phyloP scores from a whole-genome alignment of 2,888 invertebrate species.

The Synergus laeviventris region DNA sequence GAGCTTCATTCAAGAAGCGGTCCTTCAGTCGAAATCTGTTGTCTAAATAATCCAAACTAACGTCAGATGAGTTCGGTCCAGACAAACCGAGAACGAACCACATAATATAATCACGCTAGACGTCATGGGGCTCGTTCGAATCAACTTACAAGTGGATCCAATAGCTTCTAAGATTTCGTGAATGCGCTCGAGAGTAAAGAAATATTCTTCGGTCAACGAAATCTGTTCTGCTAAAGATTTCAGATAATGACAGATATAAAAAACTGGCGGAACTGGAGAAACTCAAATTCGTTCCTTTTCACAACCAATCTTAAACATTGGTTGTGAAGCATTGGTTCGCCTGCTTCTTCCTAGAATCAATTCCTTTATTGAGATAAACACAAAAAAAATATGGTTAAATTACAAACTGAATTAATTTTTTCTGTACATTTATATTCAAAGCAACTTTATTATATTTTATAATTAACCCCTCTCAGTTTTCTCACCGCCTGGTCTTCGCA shows the following conservation, averaged over 20 bases:
- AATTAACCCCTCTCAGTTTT: background rate
- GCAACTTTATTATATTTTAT: background rate
- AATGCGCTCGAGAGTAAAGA: conserved; percentile 28
- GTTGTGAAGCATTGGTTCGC: conserved; percentile 14
- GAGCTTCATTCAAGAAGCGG: conserved; percentile 25
- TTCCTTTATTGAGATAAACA: background rate
- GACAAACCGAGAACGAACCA: conserved; percentile 54
- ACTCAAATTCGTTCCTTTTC: conserved; percentile 15
- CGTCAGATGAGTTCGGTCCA: conserved; percentile 45
- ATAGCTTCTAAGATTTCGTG: conserved; percentile 38
- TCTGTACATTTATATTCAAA: background rate
- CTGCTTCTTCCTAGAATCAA: background rate
- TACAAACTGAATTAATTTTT: background rate
- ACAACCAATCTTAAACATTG: conserved; percentile 3
- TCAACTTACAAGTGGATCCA: conserved; percentile 26
- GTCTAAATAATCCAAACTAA: conserved; percentile 60
- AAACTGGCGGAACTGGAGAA: conserved; percentile 25
- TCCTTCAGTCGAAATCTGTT: conserved; percentile 45
- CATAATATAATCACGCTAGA: conserved; percentile 60
- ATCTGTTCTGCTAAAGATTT: conserved; percentile 30
- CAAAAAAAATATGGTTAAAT: background rate
- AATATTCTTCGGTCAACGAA: conserved; percentile 33
- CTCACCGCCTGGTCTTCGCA: background rate
- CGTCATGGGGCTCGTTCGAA: conserved; percentile 53
- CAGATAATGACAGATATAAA: conserved; percentile 26